Conservation (phyloP, 2,113 vertebrate genomes). For the Podarcis raffonei region DNA sequence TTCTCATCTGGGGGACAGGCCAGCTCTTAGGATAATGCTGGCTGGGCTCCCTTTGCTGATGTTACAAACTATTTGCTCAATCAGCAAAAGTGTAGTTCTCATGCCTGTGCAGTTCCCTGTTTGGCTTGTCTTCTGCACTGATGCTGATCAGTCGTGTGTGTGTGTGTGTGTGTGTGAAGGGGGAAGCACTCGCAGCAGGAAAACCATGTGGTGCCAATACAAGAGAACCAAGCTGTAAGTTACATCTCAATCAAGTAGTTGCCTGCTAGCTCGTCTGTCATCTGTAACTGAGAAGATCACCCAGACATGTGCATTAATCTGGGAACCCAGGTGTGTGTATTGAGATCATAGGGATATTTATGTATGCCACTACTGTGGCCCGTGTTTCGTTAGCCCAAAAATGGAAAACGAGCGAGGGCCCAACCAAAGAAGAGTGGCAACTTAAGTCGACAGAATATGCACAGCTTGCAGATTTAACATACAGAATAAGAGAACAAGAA, state of each 20-base stretch:
- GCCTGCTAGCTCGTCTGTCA: neutral
- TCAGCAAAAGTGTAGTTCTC: neutral
- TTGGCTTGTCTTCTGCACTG: neutral
- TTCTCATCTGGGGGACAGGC: neutral
- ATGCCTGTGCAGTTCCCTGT: neutral
- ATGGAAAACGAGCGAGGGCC: too few species aligned
- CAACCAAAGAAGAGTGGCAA: too few species aligned
- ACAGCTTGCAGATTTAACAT: neutral
- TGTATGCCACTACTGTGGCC: too few species aligned
- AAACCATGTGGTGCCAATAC: neutral
- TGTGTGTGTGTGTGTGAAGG: neutral
- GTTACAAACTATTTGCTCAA: neutral
- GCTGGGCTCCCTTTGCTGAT: neutral
- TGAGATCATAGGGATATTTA: neutral
- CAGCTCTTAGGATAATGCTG: neutral
- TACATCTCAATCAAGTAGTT: neutral
- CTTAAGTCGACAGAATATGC: neutral
- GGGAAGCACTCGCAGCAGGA: neutral
- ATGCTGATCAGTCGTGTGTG: neutral
- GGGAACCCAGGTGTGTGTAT: neutral
- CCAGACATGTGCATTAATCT: neutral
- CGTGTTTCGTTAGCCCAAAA: too few species aligned
- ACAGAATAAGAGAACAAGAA: too few species aligned
- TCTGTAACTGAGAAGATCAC: neutral
- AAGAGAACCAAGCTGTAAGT: neutral